These are phyloP conservation scores for Mixornis gularis DNA, from an alignment of 2,113 vertebrate genomes.

Conservation along the genomic window DNA sequence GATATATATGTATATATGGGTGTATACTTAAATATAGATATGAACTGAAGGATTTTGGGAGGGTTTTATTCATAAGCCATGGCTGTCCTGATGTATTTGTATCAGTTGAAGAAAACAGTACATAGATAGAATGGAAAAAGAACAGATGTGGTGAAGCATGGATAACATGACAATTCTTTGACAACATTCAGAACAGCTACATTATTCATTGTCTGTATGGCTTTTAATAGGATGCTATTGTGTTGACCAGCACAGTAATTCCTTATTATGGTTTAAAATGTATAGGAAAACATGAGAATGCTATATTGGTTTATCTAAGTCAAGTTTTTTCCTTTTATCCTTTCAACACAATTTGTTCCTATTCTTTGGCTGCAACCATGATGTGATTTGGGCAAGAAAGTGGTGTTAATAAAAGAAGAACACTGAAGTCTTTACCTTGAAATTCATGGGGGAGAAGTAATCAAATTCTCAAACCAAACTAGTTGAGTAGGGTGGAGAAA, in stretches of 20 bases:
- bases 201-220: not conserved
- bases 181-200: not conserved
- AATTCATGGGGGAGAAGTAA: not conserved
- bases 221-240: not conserved
- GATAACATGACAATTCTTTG: not conserved
- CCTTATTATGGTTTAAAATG: not conserved
- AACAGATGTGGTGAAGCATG: not conserved
- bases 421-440: not conserved
- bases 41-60: not conserved
- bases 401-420: not conserved
- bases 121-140: not conserved
- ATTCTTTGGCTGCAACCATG: not conserved
- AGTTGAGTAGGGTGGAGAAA: not conserved
- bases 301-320: not conserved
- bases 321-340: not conserved
- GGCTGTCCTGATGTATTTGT: not conserved
- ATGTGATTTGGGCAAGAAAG: not conserved
- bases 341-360: not conserved
- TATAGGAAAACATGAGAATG: not conserved
- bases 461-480: constrained; percentile 15
- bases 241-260: not conserved
- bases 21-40: not conserved
- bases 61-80: not conserved
- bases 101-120: not conserved
- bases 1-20: not conserved